phyloP scores from a whole-genome alignment of 2,113 vertebrate genomes.

The Dolichallabes microphthalmus region DNA sequence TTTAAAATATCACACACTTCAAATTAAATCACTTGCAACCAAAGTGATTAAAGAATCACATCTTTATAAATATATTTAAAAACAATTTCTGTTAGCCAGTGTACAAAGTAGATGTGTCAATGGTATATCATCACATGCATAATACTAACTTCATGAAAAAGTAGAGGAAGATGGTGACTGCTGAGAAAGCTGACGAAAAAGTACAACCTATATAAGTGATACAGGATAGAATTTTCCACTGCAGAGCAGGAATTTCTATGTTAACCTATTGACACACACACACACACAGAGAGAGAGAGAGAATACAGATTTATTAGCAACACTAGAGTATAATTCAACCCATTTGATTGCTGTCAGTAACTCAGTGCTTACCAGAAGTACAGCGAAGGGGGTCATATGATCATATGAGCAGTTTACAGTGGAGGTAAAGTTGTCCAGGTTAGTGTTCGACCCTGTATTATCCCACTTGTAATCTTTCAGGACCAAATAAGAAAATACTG shows the following conservation, averaged over 20 bases:
- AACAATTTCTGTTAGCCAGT: not conserved
- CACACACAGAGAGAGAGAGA: not conserved
- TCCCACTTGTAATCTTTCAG: conserved; percentile 30
- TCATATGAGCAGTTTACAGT: conserved; percentile 53
- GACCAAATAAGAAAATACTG: not conserved
- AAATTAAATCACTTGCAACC: not conserved
- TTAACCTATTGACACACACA: conserved; percentile 44
- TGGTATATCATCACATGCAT: no score
- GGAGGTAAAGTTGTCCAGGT: rapidly evolving
- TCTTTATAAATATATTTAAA: no score
- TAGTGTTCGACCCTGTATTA: not conserved
- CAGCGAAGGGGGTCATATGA: conserved; percentile 67
- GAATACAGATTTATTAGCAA: not conserved
- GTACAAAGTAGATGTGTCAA: not conserved
- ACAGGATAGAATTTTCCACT: conserved; percentile 66
- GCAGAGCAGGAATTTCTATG: not conserved
- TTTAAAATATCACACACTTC: not conserved
- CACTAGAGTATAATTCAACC: conserved; percentile 14
- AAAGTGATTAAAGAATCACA: not conserved
- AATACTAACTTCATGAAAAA: conserved; percentile 54
- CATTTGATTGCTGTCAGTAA: not conserved
- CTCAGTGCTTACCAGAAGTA: conserved; percentile 61
- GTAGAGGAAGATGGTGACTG: conserved; percentile 56
- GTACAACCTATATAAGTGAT: conserved; percentile 67
- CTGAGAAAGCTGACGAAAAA: conserved; percentile 65